Evolutionary conservation across 2,113 vertebrate species (phyloP).

Genomic region (Embiotoca jacksoni): DNA sequence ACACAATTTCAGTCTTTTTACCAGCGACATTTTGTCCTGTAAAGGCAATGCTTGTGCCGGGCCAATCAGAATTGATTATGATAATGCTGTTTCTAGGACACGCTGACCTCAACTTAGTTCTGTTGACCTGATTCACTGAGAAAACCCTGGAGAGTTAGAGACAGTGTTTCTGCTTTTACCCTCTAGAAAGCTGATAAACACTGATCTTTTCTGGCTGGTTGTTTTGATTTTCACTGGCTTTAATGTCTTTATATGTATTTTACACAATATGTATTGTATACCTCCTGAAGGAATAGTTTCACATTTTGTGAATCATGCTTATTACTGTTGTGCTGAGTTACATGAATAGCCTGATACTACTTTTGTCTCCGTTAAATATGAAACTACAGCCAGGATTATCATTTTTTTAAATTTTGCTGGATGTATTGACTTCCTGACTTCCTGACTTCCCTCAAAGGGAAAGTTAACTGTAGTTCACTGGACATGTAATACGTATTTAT

Average conservation of each 20-base stretch:
- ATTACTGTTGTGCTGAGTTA: background rate
- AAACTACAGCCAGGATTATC: no score
- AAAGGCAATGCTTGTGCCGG: slow-evolving; percentile 5
- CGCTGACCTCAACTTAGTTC: slow-evolving; percentile 33
- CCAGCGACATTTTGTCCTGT: slow-evolving; percentile 17
- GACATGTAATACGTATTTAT: no score
- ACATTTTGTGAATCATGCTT: background rate
- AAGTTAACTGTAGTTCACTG: no score
- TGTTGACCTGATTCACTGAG: slow-evolving; percentile 37
- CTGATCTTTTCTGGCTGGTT: background rate
- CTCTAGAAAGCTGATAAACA: slow-evolving; percentile 4
- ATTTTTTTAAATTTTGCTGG: no score
- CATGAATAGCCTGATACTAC: no score
- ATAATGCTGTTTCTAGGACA: slow-evolving; percentile 42
- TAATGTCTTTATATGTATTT: background rate
- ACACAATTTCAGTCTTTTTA: slow-evolving; percentile 21
- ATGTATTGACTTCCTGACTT: no score
- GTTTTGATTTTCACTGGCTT: background rate
- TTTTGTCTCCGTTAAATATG: no score
- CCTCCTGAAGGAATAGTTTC: background rate
- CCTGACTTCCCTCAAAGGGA: no score
- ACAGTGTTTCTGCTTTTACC: slow-evolving; percentile 21
- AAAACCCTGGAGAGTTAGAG: slow-evolving; percentile 19
- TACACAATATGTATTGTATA: background rate
- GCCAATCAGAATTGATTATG: slow-evolving; percentile 46